Percentiles rank a stretch among this genome's conserved stretches.
phyloP scores from a whole-genome alignment of 2,797 vertebrate species.

The Syndactyla subalaris region DNA sequence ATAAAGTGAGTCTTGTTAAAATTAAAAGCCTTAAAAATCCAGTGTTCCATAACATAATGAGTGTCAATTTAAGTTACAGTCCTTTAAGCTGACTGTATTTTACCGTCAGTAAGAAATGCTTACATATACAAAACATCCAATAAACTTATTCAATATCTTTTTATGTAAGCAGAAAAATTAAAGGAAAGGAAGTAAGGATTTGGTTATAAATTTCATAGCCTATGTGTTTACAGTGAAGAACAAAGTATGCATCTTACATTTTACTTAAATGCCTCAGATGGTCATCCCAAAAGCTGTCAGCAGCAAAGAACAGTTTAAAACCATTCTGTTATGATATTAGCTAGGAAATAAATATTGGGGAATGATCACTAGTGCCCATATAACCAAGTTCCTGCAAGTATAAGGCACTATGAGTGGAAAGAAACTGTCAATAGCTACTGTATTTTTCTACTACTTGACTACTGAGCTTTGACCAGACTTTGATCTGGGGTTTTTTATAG shows the following conservation, averaged over 20 bases:
- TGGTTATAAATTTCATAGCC: not conserved
- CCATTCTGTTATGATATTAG: not conserved
- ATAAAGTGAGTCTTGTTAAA: not conserved
- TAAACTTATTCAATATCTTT: not conserved
- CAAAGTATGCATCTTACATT: not conserved
- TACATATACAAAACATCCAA: not conserved
- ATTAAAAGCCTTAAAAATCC: not conserved
- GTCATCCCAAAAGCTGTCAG: not conserved
- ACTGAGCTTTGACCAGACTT: not conserved
- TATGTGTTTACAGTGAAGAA: not conserved
- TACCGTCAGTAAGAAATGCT: not conserved
- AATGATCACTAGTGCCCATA: slow-evolving; percentile 19
- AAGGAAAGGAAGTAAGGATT: not conserved
- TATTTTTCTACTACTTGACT: slow-evolving; percentile 28
- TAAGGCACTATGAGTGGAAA: not conserved
- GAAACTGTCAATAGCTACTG: not conserved
- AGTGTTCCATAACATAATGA: not conserved
- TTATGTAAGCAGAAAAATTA: not conserved
- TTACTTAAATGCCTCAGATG: not conserved
- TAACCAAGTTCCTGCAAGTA: slow-evolving; percentile 19
- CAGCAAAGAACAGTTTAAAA: not conserved
- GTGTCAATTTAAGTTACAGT: not conserved
- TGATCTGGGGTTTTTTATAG: not conserved
- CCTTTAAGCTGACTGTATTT: not conserved
- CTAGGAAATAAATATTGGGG: not conserved